These are phyloP conservation scores for Albula glossodonta DNA, from an alignment of 2,113 vertebrate genomes.

Conservation along the genomic window DNA sequence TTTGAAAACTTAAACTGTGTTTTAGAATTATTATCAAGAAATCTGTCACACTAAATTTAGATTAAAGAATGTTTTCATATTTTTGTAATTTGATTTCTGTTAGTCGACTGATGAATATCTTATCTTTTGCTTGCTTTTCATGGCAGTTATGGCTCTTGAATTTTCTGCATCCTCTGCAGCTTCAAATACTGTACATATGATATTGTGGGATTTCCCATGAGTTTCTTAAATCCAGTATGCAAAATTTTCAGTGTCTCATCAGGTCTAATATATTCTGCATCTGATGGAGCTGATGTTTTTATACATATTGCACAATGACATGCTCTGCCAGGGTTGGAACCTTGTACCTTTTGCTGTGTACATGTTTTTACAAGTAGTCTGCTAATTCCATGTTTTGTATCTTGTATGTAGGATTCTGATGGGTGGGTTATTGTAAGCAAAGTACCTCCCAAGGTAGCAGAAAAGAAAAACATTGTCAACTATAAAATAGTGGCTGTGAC, in stretches of 20 bases:
- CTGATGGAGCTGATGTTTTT: too few relatives aligned
- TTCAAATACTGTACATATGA: neutral
- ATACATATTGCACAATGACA: too few relatives aligned
- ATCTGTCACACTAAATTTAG: neutral
- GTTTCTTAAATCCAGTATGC: neutral
- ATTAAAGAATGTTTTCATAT: neutral
- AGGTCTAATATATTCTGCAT: neutral
- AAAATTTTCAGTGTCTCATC: neutral
- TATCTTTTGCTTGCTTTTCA: neutral
- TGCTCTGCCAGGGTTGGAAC: neutral
- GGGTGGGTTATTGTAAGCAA: conserved; percentile 84
- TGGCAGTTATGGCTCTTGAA: neutral
- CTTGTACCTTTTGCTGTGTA: neutral
- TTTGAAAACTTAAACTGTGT: neutral
- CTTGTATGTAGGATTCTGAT: conserved; percentile 81
- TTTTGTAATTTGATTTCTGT: neutral
- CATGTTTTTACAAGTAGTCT: conserved; percentile 7
- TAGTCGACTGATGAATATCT: neutral
- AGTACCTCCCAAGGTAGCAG: conserved; percentile 84
- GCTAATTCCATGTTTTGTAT: conserved; percentile 83
- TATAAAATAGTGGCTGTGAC: conserved; percentile 78
- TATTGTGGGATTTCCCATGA: neutral
- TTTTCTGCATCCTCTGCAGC: neutral
- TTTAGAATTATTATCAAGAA: neutral
- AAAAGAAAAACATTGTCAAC: conserved; percentile 74